Percentiles rank a stretch among this genome's conserved stretches.
These are phyloP conservation scores for Platyscapa corneri DNA, from an alignment of 1,140 invertebrate species.

Conservation along the genomic window DNA sequence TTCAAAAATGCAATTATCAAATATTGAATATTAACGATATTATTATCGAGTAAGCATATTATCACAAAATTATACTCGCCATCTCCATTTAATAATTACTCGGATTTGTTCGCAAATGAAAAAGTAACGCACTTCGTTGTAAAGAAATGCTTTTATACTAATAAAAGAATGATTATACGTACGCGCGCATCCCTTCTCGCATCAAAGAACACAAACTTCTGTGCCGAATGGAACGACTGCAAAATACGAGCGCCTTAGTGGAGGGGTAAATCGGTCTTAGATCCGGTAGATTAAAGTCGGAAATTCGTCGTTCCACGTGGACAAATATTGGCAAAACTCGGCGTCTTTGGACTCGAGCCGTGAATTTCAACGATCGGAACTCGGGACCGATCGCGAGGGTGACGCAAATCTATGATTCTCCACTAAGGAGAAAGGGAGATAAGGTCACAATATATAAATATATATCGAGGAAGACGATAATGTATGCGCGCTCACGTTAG, in stretches of 20 bases:
- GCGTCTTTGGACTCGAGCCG: background rate
- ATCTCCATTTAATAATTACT: too few relatives aligned
- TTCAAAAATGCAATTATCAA: too few relatives aligned
- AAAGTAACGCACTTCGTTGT: too few relatives aligned
- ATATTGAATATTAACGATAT: too few relatives aligned
- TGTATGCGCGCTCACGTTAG: constrained; percentile 66
- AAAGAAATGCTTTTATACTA: too few relatives aligned
- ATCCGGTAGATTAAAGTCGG: constrained; percentile 46
- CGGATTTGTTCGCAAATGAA: too few relatives aligned
- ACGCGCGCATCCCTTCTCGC: too few relatives aligned
- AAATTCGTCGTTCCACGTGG: constrained; percentile 36
- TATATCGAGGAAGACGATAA: constrained; percentile 56
- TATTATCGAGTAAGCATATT: too few relatives aligned
- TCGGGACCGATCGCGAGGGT: background rate
- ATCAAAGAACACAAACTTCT: background rate
- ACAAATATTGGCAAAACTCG: constrained; percentile 21
- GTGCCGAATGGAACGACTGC: background rate
- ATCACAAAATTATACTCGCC: too few relatives aligned
- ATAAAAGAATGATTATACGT: too few relatives aligned
- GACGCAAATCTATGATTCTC: constrained; percentile 19
- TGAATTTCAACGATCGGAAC: constrained; percentile 27
- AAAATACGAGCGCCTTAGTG: background rate
- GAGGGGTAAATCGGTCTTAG: constrained; percentile 23
- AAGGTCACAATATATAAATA: constrained; percentile 19
- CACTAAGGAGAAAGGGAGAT: background rate